These are phyloP conservation scores for Melanotus villosus DNA, from an alignment of 2,888 invertebrate genomes.

Conservation along the genomic window DNA sequence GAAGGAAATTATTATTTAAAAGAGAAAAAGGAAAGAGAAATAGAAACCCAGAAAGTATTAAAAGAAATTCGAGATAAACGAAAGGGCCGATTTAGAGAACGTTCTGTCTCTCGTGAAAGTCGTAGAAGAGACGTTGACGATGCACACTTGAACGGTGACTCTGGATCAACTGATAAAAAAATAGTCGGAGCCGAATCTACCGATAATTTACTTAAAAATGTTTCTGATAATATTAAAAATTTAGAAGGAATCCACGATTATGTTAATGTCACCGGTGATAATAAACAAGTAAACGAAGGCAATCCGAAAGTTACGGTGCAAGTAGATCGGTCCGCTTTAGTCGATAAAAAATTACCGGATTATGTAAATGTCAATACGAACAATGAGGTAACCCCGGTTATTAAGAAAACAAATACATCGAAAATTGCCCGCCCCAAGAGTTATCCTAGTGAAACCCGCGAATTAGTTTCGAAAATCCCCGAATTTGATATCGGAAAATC, in stretches of 20 bases:
- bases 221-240: conserved; percentile 63
- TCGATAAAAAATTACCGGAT: conserved; percentile 53
- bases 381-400: conserved; percentile 32
- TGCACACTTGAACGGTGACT: not conserved
- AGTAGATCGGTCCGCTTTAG: too few relatives aligned
- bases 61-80: conserved; percentile 78
- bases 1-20: conserved; percentile 78
- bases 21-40: conserved; percentile 76
- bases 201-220: conserved; percentile 57
- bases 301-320: conserved; percentile 19
- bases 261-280: conserved; percentile 53
- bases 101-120: conserved; percentile 60
- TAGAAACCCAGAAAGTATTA: conserved; percentile 78
- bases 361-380: conserved; percentile 59
- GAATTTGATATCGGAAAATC: conserved; percentile 63
- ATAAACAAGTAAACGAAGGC: conserved; percentile 21
- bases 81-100: conserved; percentile 59
- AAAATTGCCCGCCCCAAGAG: conserved; percentile 73
- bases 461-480: conserved; percentile 60
- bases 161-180: conserved; percentile 13
- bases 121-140: conserved; percentile 28
- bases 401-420: conserved; percentile 66
- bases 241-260: conserved; percentile 61
- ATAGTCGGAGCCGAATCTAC: conserved; percentile 52
- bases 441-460: conserved; percentile 69